Percentiles rank a stretch among this genome's conserved stretches.
phyloP scores from a whole-genome alignment of 1,140 invertebrate species.

The Belonocnema kinseyi region DNA sequence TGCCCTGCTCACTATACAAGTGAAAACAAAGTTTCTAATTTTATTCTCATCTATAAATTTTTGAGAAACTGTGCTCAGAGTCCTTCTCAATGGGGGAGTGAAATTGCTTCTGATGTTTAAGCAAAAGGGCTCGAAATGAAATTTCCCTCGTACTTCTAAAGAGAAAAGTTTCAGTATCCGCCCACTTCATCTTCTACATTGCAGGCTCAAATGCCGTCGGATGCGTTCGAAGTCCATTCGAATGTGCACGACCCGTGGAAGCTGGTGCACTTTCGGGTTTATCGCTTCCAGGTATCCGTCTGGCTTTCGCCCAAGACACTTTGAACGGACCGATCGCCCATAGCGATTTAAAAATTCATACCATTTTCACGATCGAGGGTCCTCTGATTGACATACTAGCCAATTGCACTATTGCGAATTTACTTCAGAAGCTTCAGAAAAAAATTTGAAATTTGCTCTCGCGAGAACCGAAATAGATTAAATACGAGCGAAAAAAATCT shows the following conservation, averaged over 20 bases:
- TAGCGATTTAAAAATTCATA: conserved; percentile 22
- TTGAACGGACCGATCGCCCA: background rate
- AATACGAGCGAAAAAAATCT: too few relatives aligned
- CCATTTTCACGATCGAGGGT: background rate
- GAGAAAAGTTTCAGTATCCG: conserved; percentile 28
- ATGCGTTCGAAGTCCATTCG: conserved; percentile 24
- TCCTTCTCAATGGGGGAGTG: background rate
- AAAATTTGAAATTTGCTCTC: too few relatives aligned
- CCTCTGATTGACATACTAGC: background rate
- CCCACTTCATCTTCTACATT: conserved; percentile 29
- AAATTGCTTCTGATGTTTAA: conserved; percentile 20
- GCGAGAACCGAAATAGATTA: too few relatives aligned
- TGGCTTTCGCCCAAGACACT: conserved; percentile 18
- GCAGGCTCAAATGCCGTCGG: conserved; percentile 10
- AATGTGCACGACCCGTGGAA: conserved; percentile 29
- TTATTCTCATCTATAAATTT: too few relatives aligned
- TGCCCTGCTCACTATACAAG: too few relatives aligned
- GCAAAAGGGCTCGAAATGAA: background rate
- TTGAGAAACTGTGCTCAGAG: background rate
- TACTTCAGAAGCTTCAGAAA: background rate
- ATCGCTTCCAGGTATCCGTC: conserved; percentile 19
- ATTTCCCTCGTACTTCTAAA: background rate
- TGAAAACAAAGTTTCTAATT: too few relatives aligned
- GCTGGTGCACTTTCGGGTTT: conserved; percentile 23
- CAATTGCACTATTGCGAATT: background rate